Evolutionary conservation across 2,113 vertebrate genomes (phyloP).

Genomic region (Dissostichus mawsoni): DNA sequence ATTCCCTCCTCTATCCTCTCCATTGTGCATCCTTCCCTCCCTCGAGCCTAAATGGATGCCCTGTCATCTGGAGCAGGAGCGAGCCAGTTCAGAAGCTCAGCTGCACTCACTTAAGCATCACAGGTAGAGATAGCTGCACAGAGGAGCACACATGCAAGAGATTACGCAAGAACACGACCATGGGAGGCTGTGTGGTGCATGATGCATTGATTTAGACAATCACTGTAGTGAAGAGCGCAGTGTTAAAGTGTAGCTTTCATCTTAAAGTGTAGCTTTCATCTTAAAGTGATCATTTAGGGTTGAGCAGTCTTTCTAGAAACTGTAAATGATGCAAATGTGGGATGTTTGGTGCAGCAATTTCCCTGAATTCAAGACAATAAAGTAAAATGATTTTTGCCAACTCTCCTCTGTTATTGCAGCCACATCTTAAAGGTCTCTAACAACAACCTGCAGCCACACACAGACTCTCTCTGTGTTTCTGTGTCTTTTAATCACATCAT

Average conservation of each 20-base stretch:
- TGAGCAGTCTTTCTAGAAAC: neutral
- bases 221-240: neutral
- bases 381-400: neutral
- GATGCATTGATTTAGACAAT: neutral
- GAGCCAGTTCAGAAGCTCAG: conserved; percentile 73
- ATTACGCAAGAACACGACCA: neutral
- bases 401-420: conserved; percentile 6
- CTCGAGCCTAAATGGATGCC: conserved; percentile 75
- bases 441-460: conserved; percentile 15
- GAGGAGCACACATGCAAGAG: conserved; percentile 13
- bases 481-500: neutral
- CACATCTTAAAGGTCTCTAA: neutral
- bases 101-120: conserved; percentile 56
- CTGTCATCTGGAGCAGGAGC: conserved; percentile 69
- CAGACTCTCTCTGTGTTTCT: neutral
- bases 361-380: no score
- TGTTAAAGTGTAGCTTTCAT: neutral
- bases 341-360: no score
- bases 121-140: conserved; percentile 63
- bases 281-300: neutral
- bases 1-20: conserved; percentile 75
- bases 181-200: neutral
- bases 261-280: neutral
- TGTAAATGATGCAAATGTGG: no score
- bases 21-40: conserved; percentile 69